phyloP scores from a whole-genome alignment of 2,888 invertebrate genomes.

The Venustoraphidia nigricollis region DNA sequence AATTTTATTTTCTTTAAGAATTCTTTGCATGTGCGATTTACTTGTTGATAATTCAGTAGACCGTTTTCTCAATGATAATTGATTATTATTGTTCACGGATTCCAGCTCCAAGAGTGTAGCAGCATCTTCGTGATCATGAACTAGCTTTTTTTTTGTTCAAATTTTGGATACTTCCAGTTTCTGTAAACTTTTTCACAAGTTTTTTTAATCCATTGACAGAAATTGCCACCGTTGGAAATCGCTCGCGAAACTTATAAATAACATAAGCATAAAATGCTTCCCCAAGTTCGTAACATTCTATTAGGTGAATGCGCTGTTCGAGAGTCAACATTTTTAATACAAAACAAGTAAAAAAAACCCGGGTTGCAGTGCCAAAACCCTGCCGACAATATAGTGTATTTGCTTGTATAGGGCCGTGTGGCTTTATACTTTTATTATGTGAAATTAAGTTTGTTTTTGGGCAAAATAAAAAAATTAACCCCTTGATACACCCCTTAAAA shows the following conservation, averaged over 20 bases:
- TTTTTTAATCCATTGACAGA: neutral
- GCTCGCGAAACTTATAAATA: neutral
- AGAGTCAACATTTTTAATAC: neutral
- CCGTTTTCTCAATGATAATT: slow-evolving; percentile 2
- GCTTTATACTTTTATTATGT: no score
- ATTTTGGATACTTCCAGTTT: neutral
- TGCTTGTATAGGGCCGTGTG: no score
- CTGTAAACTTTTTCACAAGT: neutral
- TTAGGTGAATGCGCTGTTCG: neutral
- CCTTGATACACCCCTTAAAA: no score
- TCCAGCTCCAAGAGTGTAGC: neutral
- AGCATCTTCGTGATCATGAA: neutral
- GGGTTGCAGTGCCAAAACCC: no score
- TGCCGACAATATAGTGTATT: no score
- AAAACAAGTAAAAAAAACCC: no score
- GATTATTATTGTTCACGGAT: no score
- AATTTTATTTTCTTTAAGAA: slow-evolving; percentile 4
- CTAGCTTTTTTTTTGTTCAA: neutral
- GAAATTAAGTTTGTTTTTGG: no score
- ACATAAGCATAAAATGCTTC: neutral
- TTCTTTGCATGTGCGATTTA: slow-evolving; percentile 3
- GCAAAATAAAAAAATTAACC: no score
- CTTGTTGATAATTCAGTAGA: slow-evolving; percentile 4
- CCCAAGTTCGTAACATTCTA: neutral
- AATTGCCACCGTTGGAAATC: neutral